Evolutionary conservation across 2,113 vertebrate genomes (phyloP), one percentile per base, ranked within the genome.

Genomic region (Nothobranchius furzeri): DNA sequence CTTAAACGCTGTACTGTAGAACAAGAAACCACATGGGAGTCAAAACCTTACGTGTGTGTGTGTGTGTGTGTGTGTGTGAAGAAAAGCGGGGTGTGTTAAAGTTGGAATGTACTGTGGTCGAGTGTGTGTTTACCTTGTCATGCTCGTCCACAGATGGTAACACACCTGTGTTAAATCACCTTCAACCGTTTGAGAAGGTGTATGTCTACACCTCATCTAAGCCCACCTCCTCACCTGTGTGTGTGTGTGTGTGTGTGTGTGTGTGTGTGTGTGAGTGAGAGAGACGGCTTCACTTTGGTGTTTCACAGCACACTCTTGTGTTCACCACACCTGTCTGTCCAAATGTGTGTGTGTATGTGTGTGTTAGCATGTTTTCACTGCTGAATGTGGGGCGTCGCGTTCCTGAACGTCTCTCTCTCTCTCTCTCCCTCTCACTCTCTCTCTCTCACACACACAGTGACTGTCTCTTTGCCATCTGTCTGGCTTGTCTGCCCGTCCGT

Each of bases 1-100:
- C 83, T 90, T 89, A 88, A 90, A 92, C 87, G 89, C 86, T 86
- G 91, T 91, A 91, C 89, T 91, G 90, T 91, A 91, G 91, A 90
- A 75, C 80, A 84, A 85, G 84, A 86, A 81, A 40, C 51, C 87
- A 88, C 89, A 89, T 90, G 90, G 88, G 87, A 90, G 86, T 91
- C 81, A 81, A 87, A 86, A 84, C 68, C 81, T 90, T 89, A 90
- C 81, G 86, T 83, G 83, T 85, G 76, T 88, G 83, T 61, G 72
- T 88, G 85, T 88, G 75, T 47, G 72, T 51, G 69, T 62, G 67
- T 63, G 76, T 69, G 62, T 60, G 69, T 64, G 24, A 67, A 68
- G 50, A 53, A 63, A 64, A 68, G 60, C 60, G 80, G 78, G 84
- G 78, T 68, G 78, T 80, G 49, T 79, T 83, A 56, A 88, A 81